Base-by-base conservation (phyloP, 2,888 invertebrate species). In the Xestia ashworthii region DNA sequence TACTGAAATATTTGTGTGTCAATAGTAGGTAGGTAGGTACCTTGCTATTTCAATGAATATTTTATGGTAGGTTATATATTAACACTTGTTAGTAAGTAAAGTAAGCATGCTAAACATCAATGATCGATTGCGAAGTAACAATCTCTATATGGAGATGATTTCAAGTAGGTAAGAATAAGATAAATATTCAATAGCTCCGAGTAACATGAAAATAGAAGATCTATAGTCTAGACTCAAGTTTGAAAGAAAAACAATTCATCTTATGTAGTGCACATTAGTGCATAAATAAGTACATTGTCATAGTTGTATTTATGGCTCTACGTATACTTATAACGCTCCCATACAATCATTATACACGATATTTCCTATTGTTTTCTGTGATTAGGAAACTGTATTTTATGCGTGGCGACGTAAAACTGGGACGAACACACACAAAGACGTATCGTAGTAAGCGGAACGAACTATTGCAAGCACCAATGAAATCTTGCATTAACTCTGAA, bases 401-500 rank as follows among this genome's bases (percentile, higher is more conserved):
- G 60, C 66, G 67, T 69, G 58, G 76, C 66, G 76, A 71, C 71
- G 53, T 76, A 76, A 87, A 87, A 87, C 82, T 89, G 67, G 88
- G 82, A 76, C 89, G 84, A 78, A 82, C 83, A 67, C 88, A 89
- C 86, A 89, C 86, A 86, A 77, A 83, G 78, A 72, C 78, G 80
- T 82, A 70, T 64, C 77, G 77, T 82, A 83, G 89, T 89, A 89
- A 91, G 89, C 89, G 90, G 89, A 93, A 93, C 92, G 91, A 92
- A 90, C 88, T 91, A 90, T 91, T 92, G 91, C 92, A 92, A 88
- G 88, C 89, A 90, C 89, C 88, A 92, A 94, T 94, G 93, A 94
- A 94, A 94, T 92, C 91, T 92, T 93, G 92, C 92, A 91, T 91
- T 90, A 93, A 93, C 92, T 93, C 91, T 91, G 92, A 94, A 94